Evolutionary conservation across 2,113 vertebrate genomes (phyloP).

Genomic region (Hemiprocne comata): DNA sequence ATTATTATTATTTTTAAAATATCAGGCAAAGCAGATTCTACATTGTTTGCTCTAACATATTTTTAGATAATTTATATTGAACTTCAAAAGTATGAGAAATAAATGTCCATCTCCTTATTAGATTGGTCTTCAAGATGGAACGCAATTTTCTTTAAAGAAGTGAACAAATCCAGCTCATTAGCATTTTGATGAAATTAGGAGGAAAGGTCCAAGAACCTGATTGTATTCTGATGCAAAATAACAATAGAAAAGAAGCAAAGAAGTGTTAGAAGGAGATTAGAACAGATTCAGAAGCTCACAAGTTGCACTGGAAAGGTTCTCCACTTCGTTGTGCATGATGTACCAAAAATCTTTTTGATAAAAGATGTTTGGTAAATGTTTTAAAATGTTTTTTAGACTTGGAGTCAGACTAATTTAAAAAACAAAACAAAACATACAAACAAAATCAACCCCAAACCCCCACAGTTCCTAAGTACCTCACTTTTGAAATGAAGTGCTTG

Average conservation of each 20-base stretch:
- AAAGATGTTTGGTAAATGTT: no score
- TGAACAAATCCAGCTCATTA: conserved; percentile 33
- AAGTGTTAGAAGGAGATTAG: not conserved
- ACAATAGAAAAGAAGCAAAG: not conserved
- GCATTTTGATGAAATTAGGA: conserved; percentile 56
- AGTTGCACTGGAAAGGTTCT: not conserved
- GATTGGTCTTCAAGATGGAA: not conserved
- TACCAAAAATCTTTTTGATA: not conserved
- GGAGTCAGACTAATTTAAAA: not conserved
- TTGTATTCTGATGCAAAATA: not conserved
- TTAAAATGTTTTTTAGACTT: not conserved
- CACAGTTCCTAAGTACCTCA: not conserved
- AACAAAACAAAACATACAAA: not conserved
- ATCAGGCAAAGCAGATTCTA: not conserved
- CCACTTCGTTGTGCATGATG: not conserved
- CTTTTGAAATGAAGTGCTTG: not conserved
- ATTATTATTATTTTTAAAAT: not conserved
- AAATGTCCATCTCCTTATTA: not conserved
- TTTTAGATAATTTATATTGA: not conserved
- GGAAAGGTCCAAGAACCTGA: not conserved
- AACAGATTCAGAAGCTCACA: not conserved
- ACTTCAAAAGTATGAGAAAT: not conserved
- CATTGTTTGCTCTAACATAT: not conserved
- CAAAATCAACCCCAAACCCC: not conserved
- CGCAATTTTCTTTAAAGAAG: conserved; percentile 2